Conservation (phyloP, 2,113 vertebrate genomes). For the Upupa epops region DNA sequence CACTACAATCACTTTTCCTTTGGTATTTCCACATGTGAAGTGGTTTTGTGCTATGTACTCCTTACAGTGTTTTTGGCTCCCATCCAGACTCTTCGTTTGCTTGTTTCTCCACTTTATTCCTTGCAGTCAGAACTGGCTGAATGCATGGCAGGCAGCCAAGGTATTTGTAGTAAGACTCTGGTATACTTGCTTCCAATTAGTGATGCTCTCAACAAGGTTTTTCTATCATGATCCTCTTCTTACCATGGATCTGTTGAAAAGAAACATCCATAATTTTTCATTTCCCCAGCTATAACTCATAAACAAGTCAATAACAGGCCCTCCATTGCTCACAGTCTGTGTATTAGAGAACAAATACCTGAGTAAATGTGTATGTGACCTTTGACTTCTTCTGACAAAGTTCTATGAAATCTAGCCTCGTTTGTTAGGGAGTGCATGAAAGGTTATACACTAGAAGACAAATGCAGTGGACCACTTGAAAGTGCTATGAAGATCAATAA, state of each 20-base stretch:
- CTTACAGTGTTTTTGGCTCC: not conserved
- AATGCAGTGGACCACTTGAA: not conserved
- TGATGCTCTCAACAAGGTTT: not conserved
- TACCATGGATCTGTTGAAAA: not conserved
- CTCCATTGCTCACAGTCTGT: not conserved
- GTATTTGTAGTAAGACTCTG: not conserved
- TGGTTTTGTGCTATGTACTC: not conserved
- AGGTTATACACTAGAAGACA: not conserved
- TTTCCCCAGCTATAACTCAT: not conserved
- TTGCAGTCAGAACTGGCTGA: conserved; percentile 1
- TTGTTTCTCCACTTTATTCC: conserved; percentile 11
- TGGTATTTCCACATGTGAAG: not conserved
- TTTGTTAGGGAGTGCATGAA: not conserved
- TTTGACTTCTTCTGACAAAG: not conserved
- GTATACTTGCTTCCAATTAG: not conserved
- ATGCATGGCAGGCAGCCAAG: not conserved
- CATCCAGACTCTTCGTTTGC: not conserved
- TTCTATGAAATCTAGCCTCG: not conserved
- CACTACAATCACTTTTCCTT: not conserved
- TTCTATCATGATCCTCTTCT: not conserved
- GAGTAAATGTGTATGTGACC: not conserved
- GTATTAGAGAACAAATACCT: not conserved
- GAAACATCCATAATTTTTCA: not conserved
- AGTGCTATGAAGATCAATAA: not conserved
- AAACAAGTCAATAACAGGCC: not conserved